Conservation (phyloP, 2,888 invertebrate species). For the Dusona sp. region DNA sequence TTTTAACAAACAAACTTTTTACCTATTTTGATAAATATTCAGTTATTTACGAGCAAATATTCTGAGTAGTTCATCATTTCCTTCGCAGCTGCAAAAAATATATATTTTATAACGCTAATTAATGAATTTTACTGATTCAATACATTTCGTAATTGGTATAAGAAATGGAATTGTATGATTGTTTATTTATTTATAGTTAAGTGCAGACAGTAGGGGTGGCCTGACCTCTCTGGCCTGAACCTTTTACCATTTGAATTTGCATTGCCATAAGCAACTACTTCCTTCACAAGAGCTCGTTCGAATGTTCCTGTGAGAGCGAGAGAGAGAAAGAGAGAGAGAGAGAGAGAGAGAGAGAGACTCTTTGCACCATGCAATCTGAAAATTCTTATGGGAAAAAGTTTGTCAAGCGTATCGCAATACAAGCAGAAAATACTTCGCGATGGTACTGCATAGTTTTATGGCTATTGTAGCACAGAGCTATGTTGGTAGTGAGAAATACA, state of each 20-base stretch:
- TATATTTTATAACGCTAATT: not conserved
- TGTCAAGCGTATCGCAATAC: slow-evolving; percentile 52
- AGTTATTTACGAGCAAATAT: too few relatives aligned
- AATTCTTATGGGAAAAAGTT: slow-evolving; percentile 63
- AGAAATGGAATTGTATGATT: not conserved
- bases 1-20: too few relatives aligned
- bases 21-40: too few relatives aligned
- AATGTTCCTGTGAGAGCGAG: slow-evolving; percentile 40
- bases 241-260: slow-evolving; percentile 67
- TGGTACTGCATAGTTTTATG: not conserved
- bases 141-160: not conserved
- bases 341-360: slow-evolving; percentile 6
- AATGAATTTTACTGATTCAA: not conserved
- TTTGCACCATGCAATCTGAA: slow-evolving; percentile 39
- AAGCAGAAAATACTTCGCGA: slow-evolving; percentile 23
- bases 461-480: slow-evolving; percentile 20
- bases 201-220: not conserved
- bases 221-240: slow-evolving; percentile 55
- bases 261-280: slow-evolving; percentile 68
- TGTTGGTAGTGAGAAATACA: slow-evolving; percentile 40
- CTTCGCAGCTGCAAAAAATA: not conserved
- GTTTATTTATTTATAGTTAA: slow-evolving; percentile 22
- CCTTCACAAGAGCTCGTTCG: slow-evolving; percentile 47
- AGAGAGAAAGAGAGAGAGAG: not conserved
- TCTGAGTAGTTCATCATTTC: too few relatives aligned